Evolutionary conservation across 2,888 invertebrate genomes (phyloP), one percentile per base, ranked within the genome.

Genomic region (Hetaerina titia): DNA sequence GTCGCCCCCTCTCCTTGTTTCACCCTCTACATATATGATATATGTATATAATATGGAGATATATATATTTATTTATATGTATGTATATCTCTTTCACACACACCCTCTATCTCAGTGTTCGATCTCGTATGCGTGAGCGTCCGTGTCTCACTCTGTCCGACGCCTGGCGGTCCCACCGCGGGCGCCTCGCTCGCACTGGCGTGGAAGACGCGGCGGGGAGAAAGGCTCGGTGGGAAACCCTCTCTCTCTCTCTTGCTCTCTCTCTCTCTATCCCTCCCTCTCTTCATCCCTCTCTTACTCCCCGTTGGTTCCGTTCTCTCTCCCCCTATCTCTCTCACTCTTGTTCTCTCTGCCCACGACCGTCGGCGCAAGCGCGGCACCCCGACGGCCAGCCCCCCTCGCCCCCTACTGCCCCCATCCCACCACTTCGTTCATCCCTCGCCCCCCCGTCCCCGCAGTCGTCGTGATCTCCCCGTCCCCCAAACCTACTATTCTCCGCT

Each of bases 151-250:
- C 45, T n/a, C 56, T n/a, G 17, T 57, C 56, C 57, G 89, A 89
- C 89, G 89, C 89, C 92, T 92, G 69, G 64, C 90, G 64, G n/a
- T n/a, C 64, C 90, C 90, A 64, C 90, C 90, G 90, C 90, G 90
- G 90, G 64, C 90, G 92, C 92, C 92, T 92, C 92, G 31, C 92
- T 92, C 92, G 92, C 92, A 69, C 92, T 92, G 92, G 69, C 92
- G 56, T 69, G 92, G 92, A 69, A 92, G 92, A 56, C 45, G 74
- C 92, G 92, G 56, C 60, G 64, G 90, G 63, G 31, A 5, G 31
- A 64, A 64, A 64, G 63, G 90, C 69, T 31, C 31, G 92, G 69
- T 31, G 17, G 31, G 22, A 89, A 89, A 89, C 89, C 89, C 89
- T 89, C 17, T 4, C 45, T 45, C 2, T 45, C 81, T 13, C 81